phyloP scores from a whole-genome alignment of 2,888 invertebrate species.

The Amblyjoppa fuscipennis region DNA sequence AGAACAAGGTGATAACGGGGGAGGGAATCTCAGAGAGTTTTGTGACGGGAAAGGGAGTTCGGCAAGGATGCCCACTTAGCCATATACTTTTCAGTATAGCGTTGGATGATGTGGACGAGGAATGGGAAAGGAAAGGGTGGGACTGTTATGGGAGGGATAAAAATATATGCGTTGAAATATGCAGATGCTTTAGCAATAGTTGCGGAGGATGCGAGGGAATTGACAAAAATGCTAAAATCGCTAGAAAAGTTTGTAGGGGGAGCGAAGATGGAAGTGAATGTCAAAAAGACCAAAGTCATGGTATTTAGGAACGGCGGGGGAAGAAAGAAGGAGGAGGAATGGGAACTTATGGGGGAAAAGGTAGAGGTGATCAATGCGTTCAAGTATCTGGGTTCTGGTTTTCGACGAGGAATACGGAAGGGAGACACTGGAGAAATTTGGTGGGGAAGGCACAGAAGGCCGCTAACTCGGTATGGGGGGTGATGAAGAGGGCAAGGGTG shows the following conservation, averaged over 20 bases:
- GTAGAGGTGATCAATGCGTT: conserved; percentile 20
- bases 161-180: conserved; percentile 32
- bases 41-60: conserved; percentile 35
- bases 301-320: conserved; percentile 2
- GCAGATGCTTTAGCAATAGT: conserved; percentile 19
- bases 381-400: conserved; percentile 34
- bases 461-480: conserved; percentile 15
- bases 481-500: neutral
- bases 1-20: conserved; percentile 26
- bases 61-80: conserved; percentile 47
- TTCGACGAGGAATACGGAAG: neutral
- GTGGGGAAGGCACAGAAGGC: conserved; percentile 23
- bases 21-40: conserved; percentile 35
- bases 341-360: neutral
- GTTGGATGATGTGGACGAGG: conserved; percentile 28
- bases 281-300: conserved; percentile 20
- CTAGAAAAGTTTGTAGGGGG: conserved; percentile 7
- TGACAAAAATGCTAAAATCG: neutral
- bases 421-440: conserved; percentile 3
- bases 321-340: conserved; percentile 5
- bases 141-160: conserved; percentile 11
- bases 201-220: conserved; percentile 11
- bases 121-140: neutral
- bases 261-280: conserved; percentile 27
- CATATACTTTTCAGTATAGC: conserved; percentile 33